These are phyloP conservation scores for Masnerella sp. DNA, from an alignment of 2,888 invertebrate species.

Conservation along the genomic window DNA sequence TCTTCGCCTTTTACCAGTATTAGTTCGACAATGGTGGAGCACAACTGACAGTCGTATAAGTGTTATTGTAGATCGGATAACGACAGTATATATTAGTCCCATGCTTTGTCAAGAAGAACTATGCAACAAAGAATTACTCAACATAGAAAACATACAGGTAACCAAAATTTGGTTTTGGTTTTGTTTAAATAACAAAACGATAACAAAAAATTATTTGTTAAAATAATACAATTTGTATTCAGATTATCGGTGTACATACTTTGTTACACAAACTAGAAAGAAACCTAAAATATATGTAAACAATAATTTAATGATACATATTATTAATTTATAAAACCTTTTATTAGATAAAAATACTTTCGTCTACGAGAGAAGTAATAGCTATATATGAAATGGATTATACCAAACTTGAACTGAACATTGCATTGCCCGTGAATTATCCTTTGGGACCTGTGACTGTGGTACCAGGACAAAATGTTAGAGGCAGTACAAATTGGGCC, in stretches of 20 bases:
- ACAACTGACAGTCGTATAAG: conserved; percentile 82
- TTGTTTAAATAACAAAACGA: too few relatives aligned
- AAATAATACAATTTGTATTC: too few relatives aligned
- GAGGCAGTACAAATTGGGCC: conserved; percentile 84
- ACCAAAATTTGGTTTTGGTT: not conserved
- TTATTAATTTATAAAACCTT: too few relatives aligned
- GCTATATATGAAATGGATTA: conserved; percentile 91
- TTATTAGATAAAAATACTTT: conserved; percentile 86
- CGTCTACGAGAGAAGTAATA: conserved; percentile 86
- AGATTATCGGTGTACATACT: too few relatives aligned
- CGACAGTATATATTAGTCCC: conserved; percentile 84
- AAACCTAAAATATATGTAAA: too few relatives aligned
- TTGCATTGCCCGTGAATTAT: conserved; percentile 89
- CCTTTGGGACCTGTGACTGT: conserved; percentile 89
- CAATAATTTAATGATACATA: too few relatives aligned
- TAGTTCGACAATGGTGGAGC: conserved; percentile 89
- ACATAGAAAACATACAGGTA: conserved; percentile 83
- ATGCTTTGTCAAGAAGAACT: conserved; percentile 84
- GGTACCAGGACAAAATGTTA: conserved; percentile 83
- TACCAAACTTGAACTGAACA: conserved; percentile 86
- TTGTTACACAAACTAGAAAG: too few relatives aligned
- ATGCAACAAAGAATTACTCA: conserved; percentile 79
- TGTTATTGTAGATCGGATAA: conserved; percentile 84
- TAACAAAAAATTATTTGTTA: not conserved
- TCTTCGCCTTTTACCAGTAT: conserved; percentile 83